Base-by-base conservation (phyloP, 2,888 invertebrate genomes). In the Resseliella maxima region DNA sequence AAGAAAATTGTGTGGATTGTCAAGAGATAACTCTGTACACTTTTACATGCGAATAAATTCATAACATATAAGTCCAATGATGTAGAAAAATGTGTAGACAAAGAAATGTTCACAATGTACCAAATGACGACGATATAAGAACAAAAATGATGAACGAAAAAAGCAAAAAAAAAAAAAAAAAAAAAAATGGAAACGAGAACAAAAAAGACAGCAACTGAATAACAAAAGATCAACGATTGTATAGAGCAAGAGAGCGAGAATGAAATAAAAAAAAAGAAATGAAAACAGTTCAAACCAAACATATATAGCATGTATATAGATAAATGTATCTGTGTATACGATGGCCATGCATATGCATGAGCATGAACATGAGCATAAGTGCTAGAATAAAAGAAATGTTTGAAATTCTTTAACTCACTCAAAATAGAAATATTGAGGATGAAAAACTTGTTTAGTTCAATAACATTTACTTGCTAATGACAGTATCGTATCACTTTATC, bases 401-500 rank as follows among this genome's bases (percentile, higher is more conserved):
- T 72, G 72, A 72, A 72, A 72, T 72, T 72, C 72, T 72, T 72
- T 72, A 72, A 72, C 72, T 72, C 12, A 72, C 72, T 72, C 27
- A 72, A 72, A 31, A 72, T 72, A 35, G 35, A 72, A 72, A 31
- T 72, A 72, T 72, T 72, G 72, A 72, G 72, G 72, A 72, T 72
- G 31, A 72, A 72, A 72, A 72, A 72, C 27, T 72, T 72, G 35
- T 72, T 72, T 72, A 31, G 72, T 72, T 72, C 72, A 72, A 72
- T 72, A 72, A 72, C 72, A 72, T 72, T 72, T 72, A 72, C 1
- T 31, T 31, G 72, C 72, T 59, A 24, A n/a, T 15, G 50, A 18
- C 24, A 59, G 24, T 12, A 50, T 59, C 6, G 0, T 24, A 3
- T 24, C 15, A 3, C 6, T 24, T 24, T 24, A 2, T 59, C 24